These are phyloP conservation scores for Mellilla xanthometata DNA, from an alignment of 2,888 invertebrate species.

Conservation along the genomic window DNA sequence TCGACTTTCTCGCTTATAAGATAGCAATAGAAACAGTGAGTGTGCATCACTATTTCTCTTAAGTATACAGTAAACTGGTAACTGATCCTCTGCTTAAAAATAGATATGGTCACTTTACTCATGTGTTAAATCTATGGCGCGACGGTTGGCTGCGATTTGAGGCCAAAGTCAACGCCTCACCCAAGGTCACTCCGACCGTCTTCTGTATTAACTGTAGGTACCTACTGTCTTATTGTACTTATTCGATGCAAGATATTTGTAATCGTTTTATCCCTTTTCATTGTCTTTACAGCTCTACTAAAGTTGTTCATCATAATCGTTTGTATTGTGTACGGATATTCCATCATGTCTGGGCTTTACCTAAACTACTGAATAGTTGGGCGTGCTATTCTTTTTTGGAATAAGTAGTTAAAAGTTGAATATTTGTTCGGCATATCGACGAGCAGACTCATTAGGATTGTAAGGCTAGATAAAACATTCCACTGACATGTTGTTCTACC, in stretches of 20 bases:
- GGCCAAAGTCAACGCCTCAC: constrained; percentile 74
- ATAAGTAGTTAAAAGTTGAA: no score
- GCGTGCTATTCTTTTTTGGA: no score
- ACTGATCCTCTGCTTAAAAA: constrained; percentile 1
- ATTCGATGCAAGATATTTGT: constrained; percentile 16
- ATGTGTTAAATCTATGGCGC: constrained; percentile 50
- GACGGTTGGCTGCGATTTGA: constrained; percentile 59
- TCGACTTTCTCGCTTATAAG: no score
- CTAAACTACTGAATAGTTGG: no score
- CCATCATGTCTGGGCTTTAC: no score
- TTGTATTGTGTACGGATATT: no score
- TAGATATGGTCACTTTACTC: constrained; percentile 17
- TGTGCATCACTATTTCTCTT: no score
- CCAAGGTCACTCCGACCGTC: constrained; percentile 66
- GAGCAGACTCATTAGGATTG: constrained; percentile 14
- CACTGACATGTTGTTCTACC: constrained; percentile 16
- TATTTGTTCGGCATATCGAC: no score
- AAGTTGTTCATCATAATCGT: no score
- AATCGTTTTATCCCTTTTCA: not conserved
- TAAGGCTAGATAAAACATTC: constrained; percentile 20
- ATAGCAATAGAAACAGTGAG: no score
- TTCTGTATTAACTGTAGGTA: constrained; percentile 33
- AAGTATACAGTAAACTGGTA: no score
- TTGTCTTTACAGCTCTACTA: no score
- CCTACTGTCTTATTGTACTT: constrained; percentile 43